Evolutionary conservation across 2,888 invertebrate species (phyloP).

Genomic region (Leptopilina syphax): DNA sequence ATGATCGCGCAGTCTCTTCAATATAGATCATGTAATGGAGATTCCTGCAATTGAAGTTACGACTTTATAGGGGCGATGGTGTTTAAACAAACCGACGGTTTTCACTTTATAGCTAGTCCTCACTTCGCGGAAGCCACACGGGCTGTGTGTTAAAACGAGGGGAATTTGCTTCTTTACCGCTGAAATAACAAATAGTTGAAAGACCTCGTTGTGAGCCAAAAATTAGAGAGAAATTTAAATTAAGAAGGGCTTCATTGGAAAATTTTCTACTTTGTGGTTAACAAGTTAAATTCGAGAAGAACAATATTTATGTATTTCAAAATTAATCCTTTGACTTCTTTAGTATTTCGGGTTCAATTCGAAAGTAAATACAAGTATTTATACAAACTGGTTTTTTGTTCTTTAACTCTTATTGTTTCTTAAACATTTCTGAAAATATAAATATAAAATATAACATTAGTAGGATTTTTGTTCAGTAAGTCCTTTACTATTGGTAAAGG

Average conservation of each 20-base stretch:
- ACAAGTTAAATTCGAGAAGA: not conserved
- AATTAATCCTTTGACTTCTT: too few relatives aligned
- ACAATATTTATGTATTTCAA: not conserved
- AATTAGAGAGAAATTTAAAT: conserved; percentile 36
- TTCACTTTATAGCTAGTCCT: conserved; percentile 38
- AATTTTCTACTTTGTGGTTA: not conserved
- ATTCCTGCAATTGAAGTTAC: conserved; percentile 30
- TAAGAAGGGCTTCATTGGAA: conserved; percentile 13
- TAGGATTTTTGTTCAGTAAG: too few relatives aligned
- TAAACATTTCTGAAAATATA: not conserved
- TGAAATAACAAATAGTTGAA: conserved; percentile 50
- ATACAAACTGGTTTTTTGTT: too few relatives aligned
- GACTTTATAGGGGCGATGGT: conserved; percentile 19
- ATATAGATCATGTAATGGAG: conserved; percentile 17
- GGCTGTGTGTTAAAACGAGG: conserved; percentile 34
- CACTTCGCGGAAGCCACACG: conserved; percentile 38
- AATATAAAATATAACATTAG: not conserved
- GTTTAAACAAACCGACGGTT: conserved; percentile 38
- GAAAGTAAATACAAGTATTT: too few relatives aligned
- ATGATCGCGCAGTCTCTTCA: conserved; percentile 12
- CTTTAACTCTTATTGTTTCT: too few relatives aligned
- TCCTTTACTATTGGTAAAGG: not conserved
- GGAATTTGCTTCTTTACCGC: conserved; percentile 45
- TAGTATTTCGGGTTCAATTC: too few relatives aligned
- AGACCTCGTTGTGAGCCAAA: conserved; percentile 22